Evolutionary conservation across 2,797 vertebrate species (phyloP), one percentile per base, ranked within the genome.

Genomic region (Anabas testudineus): DNA sequence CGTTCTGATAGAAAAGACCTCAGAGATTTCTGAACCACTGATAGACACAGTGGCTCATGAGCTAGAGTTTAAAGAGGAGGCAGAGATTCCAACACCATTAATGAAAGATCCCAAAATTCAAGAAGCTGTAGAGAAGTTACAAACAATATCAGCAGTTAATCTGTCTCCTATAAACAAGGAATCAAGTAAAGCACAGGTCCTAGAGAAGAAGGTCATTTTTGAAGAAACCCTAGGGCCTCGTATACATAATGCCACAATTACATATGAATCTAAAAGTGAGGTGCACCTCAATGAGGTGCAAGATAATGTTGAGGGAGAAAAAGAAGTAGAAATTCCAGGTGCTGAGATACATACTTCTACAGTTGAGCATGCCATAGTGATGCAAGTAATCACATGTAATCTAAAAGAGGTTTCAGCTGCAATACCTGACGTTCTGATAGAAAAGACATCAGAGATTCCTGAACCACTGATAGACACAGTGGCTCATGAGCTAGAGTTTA

Each of bases 51-150:
- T 45, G 14, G 59, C 52, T 66, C 61, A n/a, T 57, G 69, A 78
- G 46, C 21, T 51, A 15, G 53, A 74, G 56, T 15, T 58, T 26
- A 74, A 71, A 5, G 79, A 91, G 1, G 1, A 70, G 24, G 67
- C 74, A 39, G 92, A 93, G 62, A 64, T 57, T 0, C 9, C 88
- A 56, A 80, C 66, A 36, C 32, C 2, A 2, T n/a, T 86, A 41
- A 42, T 67, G 7, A 61, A 80, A 62, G 55, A 77, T 1, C 63
- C 85, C 5, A 46, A 32, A 6, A 34, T 34, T 3, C 10, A 6
- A 34, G 62, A 91, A 60, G 73, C 30, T 46, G 36, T 55, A 18
- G 66, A 84, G 7, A 47, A 77, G 47, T 21, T 84, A 43, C 30
- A 63, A 78, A 52, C 59, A n/a, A n/a, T n/a, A n/a, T n/a, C n/a